Base-by-base conservation (phyloP, 1,140 invertebrate genomes). In the Oedothorax gibbosus region DNA sequence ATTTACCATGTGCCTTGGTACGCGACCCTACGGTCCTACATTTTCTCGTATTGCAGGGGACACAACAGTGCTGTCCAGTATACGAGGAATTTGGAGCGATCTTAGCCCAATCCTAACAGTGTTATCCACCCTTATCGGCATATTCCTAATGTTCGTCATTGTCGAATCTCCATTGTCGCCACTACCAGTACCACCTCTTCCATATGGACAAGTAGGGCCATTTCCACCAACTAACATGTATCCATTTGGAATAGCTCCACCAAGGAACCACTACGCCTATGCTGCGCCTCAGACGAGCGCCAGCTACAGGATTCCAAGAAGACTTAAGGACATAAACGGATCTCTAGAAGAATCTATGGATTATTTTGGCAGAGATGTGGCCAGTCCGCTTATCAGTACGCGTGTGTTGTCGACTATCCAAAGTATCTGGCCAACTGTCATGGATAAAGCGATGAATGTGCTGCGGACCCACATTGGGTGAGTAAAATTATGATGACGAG, bases 11-110 rank as follows among this genome's bases (percentile, higher is more conserved):
- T 51, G 50, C 11, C 65, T 50, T 49, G 49, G 8, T 71, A 64
- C 62, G 71, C 62, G 75, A 84, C 62, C 65, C 50, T 35, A 54
- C 56, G 50, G 72, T 65, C 54, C 81, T 49, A 75, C 81, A 71
- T 84, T 84, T 84, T 82, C 80, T 82, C 60, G 72, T 84, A 64
- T 84, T 84, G 20, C 81, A 84, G 81, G 81, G 56, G 81, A 84
- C 35, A 68, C 81, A 68, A 68, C 81, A 57, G 51, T 84, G 81
- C 81, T 84, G 72, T 75, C 81, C 56, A 76, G 71, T 68, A 35
- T 84, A 66, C 71, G 83, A 53, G 73, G 73, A 49, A 65, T 78
- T 21, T 85, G 73, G 73, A 85, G 73, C 53, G 56, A 78, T 62
- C 53, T 85, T 62, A 78, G 56, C 51, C 83, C 83, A n/a, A 77